These are phyloP conservation scores for Ypsolopha scabrella DNA, from an alignment of 2,888 invertebrate genomes.

Conservation along the genomic window DNA sequence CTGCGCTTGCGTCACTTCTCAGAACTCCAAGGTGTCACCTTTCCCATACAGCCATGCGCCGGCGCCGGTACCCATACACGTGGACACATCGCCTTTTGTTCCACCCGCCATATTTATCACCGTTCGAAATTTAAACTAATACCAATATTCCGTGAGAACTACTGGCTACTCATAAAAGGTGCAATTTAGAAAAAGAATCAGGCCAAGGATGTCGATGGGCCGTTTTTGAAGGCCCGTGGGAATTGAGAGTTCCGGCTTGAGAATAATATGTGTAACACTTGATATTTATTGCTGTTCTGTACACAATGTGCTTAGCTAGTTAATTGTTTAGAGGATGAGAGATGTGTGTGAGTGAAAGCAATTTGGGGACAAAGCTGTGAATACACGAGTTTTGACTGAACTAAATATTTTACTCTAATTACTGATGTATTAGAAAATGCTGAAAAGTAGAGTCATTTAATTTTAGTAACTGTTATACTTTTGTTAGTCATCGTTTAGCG, in stretches of 20 bases:
- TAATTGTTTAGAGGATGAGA: neutral
- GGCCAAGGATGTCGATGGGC: slow-evolving; percentile 56
- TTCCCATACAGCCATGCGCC: slow-evolving; percentile 7
- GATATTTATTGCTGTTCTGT: slow-evolving; percentile 3
- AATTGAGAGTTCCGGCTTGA: slow-evolving; percentile 28
- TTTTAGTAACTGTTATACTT: no score
- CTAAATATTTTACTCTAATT: no score
- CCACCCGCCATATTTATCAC: slow-evolving; percentile 24
- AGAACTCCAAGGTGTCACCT: slow-evolving; percentile 35
- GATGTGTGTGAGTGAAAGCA: neutral
- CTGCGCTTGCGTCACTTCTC: slow-evolving; percentile 26
- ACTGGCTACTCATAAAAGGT: slow-evolving; percentile 57
- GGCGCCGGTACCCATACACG: neutral
- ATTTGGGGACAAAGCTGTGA: no score
- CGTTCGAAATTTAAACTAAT: slow-evolving; percentile 29
- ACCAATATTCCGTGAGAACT: slow-evolving; percentile 43
- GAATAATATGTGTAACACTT: slow-evolving; percentile 5
- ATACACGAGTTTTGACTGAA: no score
- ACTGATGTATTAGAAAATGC: no score
- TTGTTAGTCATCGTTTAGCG: no score
- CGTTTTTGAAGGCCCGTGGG: slow-evolving; percentile 49
- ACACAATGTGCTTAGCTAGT: neutral
- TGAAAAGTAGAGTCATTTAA: no score
- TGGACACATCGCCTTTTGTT: slow-evolving; percentile 17
- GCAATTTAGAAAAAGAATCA: slow-evolving; percentile 61